Conservation (phyloP, 1,140 invertebrate species). For the Drosophila takahashii region DNA sequence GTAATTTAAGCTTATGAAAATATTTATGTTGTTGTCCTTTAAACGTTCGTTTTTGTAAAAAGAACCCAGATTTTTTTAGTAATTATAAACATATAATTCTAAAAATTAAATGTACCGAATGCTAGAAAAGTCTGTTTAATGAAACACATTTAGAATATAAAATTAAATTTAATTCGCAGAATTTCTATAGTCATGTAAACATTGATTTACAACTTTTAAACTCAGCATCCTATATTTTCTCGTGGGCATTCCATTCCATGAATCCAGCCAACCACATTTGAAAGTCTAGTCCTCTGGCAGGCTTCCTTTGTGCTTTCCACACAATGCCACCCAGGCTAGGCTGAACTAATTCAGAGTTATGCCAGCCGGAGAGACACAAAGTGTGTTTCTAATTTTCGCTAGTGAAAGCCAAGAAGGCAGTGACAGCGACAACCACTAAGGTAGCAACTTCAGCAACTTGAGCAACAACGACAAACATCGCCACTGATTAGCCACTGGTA, state of each 20-base stretch:
- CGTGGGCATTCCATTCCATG: constrained; percentile 1
- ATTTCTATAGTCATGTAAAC: no score
- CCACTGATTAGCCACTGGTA: constrained; percentile 57
- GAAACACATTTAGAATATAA: no score
- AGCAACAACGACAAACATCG: constrained; percentile 40
- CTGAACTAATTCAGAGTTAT: constrained; percentile 64
- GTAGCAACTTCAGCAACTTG: constrained; percentile 1
- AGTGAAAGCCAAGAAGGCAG: constrained; percentile 70
- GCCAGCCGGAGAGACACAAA: constrained; percentile 42
- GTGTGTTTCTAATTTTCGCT: constrained; percentile 52
- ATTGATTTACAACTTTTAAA: neutral
- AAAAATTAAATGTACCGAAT: no score
- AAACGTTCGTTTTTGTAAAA: no score
- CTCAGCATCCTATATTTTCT: neutral
- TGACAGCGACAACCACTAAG: constrained; percentile 7
- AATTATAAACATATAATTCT: no score
- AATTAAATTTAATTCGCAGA: neutral
- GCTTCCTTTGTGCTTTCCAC: constrained; percentile 5
- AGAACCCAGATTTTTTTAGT: no score
- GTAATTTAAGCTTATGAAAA: no score
- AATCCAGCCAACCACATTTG: neutral
- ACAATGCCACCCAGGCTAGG: constrained; percentile 42
- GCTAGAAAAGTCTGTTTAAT: no score
- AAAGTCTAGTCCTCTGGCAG: constrained; percentile 4
- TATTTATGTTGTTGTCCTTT: no score